These are phyloP conservation scores for Knipowitschia caucasica DNA, from an alignment of 2,797 vertebrate genomes.

Conservation along the genomic window DNA sequence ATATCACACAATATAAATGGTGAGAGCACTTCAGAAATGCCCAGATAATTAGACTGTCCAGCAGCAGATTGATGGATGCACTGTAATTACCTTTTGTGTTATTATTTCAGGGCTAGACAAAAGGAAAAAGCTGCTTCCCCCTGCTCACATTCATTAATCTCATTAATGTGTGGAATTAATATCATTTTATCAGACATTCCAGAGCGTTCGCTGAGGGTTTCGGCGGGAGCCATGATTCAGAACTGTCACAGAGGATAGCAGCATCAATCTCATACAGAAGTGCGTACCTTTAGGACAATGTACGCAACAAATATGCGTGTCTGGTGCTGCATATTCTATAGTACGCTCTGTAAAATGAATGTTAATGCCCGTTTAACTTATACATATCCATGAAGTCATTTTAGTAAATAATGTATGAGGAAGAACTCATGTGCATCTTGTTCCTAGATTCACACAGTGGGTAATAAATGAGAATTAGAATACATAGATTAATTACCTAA, in stretches of 20 bases:
- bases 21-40: constrained; percentile 83
- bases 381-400: constrained; percentile 53
- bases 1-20: constrained; percentile 82
- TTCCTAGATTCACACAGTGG: not conserved
- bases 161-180: constrained; percentile 98
- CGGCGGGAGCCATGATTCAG: constrained; percentile 85
- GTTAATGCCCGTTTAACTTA: constrained; percentile 66
- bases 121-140: constrained; percentile 80
- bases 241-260: constrained; percentile 78
- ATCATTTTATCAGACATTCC: constrained; percentile 99
- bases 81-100: constrained; percentile 98
- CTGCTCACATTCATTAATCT: constrained; percentile 95
- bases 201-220: constrained; percentile 86
- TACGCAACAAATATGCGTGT: constrained; percentile 48
- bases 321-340: not conserved
- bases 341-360: not conserved
- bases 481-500: not conserved
- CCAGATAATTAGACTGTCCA: constrained; percentile 84
- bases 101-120: constrained; percentile 92
- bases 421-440: constrained; percentile 24
- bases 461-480: not conserved
- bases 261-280: constrained; percentile 87
- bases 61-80: constrained; percentile 92
- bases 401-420: constrained; percentile 31
- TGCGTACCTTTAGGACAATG: constrained; percentile 75